Conservation (phyloP, 2,888 invertebrate genomes). For the Rotaria macrura region DNA sequence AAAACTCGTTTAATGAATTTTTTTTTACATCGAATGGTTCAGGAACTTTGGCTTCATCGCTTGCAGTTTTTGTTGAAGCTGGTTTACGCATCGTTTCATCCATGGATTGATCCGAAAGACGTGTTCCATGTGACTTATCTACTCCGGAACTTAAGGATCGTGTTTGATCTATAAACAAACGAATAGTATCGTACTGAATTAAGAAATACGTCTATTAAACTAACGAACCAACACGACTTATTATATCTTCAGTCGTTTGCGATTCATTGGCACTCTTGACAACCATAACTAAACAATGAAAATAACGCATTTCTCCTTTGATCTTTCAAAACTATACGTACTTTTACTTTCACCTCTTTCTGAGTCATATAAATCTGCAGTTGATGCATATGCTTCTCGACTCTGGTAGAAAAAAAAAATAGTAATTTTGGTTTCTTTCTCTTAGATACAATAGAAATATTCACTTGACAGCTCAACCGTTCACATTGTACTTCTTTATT, state of each 20-base stretch:
- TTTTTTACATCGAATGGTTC: neutral
- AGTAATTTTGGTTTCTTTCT: neutral
- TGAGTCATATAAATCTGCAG: neutral
- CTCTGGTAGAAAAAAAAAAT: neutral
- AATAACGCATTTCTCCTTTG: neutral
- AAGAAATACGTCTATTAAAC: neutral
- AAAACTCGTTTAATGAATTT: neutral
- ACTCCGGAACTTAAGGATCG: neutral
- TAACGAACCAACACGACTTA: neutral
- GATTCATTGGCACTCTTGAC: neutral
- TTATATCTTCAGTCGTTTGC: neutral
- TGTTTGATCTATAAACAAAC: neutral
- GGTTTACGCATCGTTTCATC: neutral
- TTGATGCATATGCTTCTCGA: neutral
- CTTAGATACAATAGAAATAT: neutral
- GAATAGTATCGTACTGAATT: neutral
- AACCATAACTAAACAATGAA: neutral
- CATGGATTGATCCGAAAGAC: neutral
- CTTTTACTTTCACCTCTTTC: neutral
- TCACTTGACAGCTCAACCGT: constrained; percentile 14
- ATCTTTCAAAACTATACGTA: neutral
- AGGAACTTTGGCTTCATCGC: constrained; percentile 39
- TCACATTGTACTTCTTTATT: constrained; percentile 45
- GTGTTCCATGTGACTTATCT: neutral
- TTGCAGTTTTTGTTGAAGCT: constrained; percentile 1